These are phyloP conservation scores for Semotilus atromaculatus DNA, from an alignment of 2,797 vertebrate genomes.

Conservation along the genomic window DNA sequence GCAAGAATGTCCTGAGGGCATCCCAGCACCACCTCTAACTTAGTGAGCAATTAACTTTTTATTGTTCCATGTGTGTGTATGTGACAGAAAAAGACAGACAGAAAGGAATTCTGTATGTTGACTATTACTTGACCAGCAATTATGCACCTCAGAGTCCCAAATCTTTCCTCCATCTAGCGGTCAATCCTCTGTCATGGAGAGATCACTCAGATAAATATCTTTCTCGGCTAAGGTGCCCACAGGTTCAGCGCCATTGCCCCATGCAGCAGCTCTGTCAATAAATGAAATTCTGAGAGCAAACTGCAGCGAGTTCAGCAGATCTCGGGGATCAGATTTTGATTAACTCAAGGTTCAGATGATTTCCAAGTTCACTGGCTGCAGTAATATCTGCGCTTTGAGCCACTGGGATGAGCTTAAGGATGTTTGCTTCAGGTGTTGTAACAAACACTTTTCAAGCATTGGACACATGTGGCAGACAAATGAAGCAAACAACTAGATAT, in stretches of 20 bases:
- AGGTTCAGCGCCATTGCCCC: conserved; percentile 19
- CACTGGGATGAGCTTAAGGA: conserved; percentile 12
- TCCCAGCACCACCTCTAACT: conserved; percentile 38
- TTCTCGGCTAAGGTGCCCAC: background rate
- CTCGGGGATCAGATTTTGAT: conserved; percentile 69
- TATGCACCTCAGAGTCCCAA: conserved; percentile 33
- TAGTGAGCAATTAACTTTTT: background rate
- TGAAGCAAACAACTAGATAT: conserved; percentile 15
- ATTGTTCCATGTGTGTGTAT: conserved; percentile 19
- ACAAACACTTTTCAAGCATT: background rate
- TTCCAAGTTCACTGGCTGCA: conserved; percentile 63
- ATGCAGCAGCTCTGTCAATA: conserved; percentile 50
- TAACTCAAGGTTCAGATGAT: conserved; percentile 68
- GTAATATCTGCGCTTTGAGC: conserved; percentile 49
- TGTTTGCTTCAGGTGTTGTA: conserved; percentile 42
- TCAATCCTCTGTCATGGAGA: conserved; percentile 38
- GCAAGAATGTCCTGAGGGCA: conserved; percentile 55
- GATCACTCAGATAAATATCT: conserved; percentile 57
- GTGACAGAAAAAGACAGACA: conserved; percentile 64
- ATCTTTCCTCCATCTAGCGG: conserved; percentile 39
- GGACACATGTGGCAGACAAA: background rate
- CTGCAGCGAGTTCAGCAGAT: conserved; percentile 17
- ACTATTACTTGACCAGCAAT: conserved; percentile 48
- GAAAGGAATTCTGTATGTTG: conserved; percentile 58
- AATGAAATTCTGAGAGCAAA: conserved; percentile 58